phyloP scores from a whole-genome alignment of 2,797 vertebrate genomes.

The Zenarchopterus dispar region DNA sequence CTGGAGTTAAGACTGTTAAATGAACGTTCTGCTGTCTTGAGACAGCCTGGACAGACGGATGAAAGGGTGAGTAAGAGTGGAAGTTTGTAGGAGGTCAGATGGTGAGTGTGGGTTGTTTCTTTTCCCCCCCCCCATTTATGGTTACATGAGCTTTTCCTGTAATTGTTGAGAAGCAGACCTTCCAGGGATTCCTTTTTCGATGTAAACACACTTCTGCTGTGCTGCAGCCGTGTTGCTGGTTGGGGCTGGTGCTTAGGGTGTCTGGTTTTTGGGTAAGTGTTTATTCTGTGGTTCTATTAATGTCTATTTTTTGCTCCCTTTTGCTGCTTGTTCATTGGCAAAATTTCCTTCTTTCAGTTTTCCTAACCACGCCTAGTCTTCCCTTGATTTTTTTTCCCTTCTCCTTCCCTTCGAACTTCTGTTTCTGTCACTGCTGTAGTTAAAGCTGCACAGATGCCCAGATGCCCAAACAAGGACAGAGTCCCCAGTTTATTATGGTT shows the following conservation, averaged over 20 bases:
- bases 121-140: slow-evolving; percentile 12
- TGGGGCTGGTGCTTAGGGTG: slow-evolving; percentile 45
- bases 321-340: slow-evolving; percentile 9
- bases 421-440: slow-evolving; percentile 35
- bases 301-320: slow-evolving; percentile 5
- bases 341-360: slow-evolving; percentile 15
- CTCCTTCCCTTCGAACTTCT: slow-evolving; percentile 33
- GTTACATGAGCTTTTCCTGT: slow-evolving; percentile 66
- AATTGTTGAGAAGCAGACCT: slow-evolving; percentile 69
- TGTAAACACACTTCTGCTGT: slow-evolving; percentile 59
- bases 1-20: slow-evolving; percentile 56
- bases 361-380: slow-evolving; percentile 4
- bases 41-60: slow-evolving; percentile 32
- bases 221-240: slow-evolving; percentile 33
- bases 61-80: slow-evolving; percentile 45
- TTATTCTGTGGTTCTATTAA: slow-evolving; percentile 15
- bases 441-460: slow-evolving; percentile 40
- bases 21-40: slow-evolving; percentile 55
- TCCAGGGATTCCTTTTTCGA: slow-evolving; percentile 55
- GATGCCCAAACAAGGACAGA: slow-evolving; percentile 80
- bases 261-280: slow-evolving; percentile 66
- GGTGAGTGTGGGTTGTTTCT: slow-evolving; percentile 17
- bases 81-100: slow-evolving; percentile 57
- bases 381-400: slow-evolving; percentile 16
- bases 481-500: slow-evolving; percentile 49